phyloP scores from a whole-genome alignment of 1,140 invertebrate genomes.

The Meteorus sp. region DNA sequence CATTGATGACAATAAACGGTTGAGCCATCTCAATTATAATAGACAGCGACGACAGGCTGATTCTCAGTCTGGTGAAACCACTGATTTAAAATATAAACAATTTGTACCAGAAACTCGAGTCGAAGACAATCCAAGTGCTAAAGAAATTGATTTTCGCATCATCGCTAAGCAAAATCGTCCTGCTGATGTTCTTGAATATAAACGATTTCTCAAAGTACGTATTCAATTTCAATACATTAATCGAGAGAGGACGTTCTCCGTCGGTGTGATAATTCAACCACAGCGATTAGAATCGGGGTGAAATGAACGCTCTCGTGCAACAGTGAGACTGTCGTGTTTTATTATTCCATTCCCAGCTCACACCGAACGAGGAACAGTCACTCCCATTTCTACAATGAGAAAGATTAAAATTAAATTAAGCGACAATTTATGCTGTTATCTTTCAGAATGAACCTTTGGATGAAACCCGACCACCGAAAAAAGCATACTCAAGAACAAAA shows the following conservation, averaged over 20 bases:
- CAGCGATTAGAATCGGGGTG: no score
- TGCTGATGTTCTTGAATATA: slow-evolving; percentile 44
- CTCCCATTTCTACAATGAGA: no score
- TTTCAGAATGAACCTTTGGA: slow-evolving; percentile 41
- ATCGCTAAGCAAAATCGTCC: slow-evolving; percentile 42
- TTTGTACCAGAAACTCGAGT: slow-evolving; percentile 24
- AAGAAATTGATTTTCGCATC: slow-evolving; percentile 38
- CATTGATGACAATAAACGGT: slow-evolving; percentile 25
- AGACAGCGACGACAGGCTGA: no score
- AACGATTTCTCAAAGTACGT: slow-evolving; percentile 44
- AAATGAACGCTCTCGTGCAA: no score
- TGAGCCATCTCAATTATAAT: no score
- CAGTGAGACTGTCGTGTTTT: no score
- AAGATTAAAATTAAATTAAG: no score
- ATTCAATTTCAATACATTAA: background rate
- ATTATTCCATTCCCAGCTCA: no score
- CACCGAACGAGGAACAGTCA: no score
- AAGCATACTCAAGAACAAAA: slow-evolving; percentile 37
- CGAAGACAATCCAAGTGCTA: slow-evolving; percentile 27
- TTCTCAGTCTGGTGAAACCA: slow-evolving; percentile 15
- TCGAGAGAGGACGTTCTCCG: background rate
- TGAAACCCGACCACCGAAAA: slow-evolving; percentile 41
- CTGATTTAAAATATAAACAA: slow-evolving; percentile 29
- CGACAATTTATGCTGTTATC: no score
- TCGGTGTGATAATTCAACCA: no score